Percentiles rank a stretch among this genome's conserved stretches.
Evolutionary conservation across 2,113 vertebrate genomes (phyloP).

Genomic region (Siniperca knerii): DNA sequence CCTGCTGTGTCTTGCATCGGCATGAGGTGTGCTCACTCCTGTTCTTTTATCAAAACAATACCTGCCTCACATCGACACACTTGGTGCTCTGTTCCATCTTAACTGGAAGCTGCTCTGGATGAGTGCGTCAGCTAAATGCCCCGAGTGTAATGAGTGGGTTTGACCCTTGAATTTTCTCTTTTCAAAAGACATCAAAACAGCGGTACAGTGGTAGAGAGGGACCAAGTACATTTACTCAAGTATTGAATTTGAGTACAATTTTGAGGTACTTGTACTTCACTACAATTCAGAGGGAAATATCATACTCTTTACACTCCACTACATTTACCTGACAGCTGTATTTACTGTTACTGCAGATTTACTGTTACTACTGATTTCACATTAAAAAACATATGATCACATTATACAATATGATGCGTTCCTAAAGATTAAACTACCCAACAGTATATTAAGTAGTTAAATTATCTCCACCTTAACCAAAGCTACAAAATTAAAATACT

Average conservation of each 20-base stretch:
- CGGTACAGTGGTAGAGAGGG: background rate
- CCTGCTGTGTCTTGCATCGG: constrained; percentile 67
- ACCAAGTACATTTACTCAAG: background rate
- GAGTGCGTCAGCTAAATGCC: background rate
- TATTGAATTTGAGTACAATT: too few relatives aligned
- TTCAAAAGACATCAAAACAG: background rate
- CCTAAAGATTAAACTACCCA: too few relatives aligned
- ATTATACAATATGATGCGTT: background rate
- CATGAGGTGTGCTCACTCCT: constrained; percentile 42
- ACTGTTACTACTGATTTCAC: background rate
- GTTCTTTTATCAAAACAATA: constrained; percentile 44
- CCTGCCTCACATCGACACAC: constrained; percentile 10
- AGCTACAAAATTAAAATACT: background rate
- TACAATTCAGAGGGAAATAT: background rate
- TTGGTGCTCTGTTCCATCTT: background rate
- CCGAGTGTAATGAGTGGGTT: background rate
- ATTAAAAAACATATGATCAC: background rate
- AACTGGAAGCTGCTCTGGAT: background rate
- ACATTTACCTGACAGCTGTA: background rate
- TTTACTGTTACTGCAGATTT: background rate
- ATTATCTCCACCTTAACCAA: background rate
- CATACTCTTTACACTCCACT: background rate
- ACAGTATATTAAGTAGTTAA: too few relatives aligned
- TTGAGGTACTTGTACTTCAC: background rate
- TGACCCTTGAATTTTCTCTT: background rate